Evolutionary conservation across 2,888 invertebrate genomes (phyloP).

Genomic region (Belgica antarctica): DNA sequence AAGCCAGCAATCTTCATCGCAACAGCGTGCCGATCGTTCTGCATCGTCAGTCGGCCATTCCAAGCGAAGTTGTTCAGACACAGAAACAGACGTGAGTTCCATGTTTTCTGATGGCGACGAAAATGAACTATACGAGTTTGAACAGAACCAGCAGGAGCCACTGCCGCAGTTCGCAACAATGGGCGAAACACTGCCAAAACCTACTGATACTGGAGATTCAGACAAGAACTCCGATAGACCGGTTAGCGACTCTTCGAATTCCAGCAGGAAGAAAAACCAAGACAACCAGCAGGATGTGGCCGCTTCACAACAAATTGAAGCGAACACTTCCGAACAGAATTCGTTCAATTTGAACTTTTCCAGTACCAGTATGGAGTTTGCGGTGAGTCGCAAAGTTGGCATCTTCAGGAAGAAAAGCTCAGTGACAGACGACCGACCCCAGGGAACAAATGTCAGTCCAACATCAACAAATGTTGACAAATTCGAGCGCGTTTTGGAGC

Average conservation of each 20-base stretch:
- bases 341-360: conserved; percentile 43
- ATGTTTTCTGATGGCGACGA: conserved; percentile 47
- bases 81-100: conserved; percentile 50
- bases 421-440: conserved; percentile 58
- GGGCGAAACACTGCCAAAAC: conserved; percentile 58
- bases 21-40: conserved; percentile 49
- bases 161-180: conserved; percentile 51
- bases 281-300: conserved; percentile 44
- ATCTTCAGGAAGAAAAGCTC: conserved; percentile 73
- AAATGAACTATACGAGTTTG: conserved; percentile 45
- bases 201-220: conserved; percentile 37
- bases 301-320: no score
- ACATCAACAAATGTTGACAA: not conserved
- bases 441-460: not conserved
- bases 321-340: conserved; percentile 46
- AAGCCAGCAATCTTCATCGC: conserved; percentile 54
- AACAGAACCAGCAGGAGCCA: conserved; percentile 45
- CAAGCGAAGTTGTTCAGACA: conserved; percentile 47
- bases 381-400: conserved; percentile 76
- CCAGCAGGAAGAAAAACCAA: conserved; percentile 54
- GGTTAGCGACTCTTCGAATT: conserved; percentile 66
- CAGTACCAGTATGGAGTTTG: conserved; percentile 75
- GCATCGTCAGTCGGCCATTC: conserved; percentile 47
- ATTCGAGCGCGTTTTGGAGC: not conserved
- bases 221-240: conserved; percentile 48